Evolutionary conservation across 2,797 vertebrate species (phyloP), one percentile per base, ranked within the genome.

Genomic region (Tolypeutes matacus): DNA sequence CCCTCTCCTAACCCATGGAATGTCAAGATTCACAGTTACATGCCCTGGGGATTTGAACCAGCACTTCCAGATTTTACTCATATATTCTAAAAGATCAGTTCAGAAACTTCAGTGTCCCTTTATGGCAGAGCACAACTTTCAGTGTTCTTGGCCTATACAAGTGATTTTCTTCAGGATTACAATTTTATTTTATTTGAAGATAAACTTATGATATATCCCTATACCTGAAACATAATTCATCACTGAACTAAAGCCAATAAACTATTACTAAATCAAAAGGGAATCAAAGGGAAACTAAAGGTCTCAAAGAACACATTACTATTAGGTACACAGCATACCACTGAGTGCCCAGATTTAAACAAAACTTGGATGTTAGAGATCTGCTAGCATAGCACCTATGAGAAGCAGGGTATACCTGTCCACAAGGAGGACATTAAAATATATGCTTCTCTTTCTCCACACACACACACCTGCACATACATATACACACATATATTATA

Each of bases 91-190:
- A 91, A 95, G n/a, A 81, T 36, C 1, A 23, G 14, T 90, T 84
- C 60, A 58, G 7, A 84, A 58, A 21, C 76, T 31, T 53, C 91
- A 86, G 18, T 39, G 21, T 31, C n/a, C 42, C 69, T 81, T 92
- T 49, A 86, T 7, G 29, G 36, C 42, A 82, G 9, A 49, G 27
- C 0, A 25, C 7, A 62, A 3, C 2, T 76, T 80, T 84, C 83
- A 91, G 56, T 75, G 51, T 78, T 85, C 56, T 78, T 96, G 65
- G 60, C 49, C 67, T 77, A 34, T 56, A 31, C 83, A 15, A 67
- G 27, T 31, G 17, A 92, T 90, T 95, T 96, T 90, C 84, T 94
- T 95, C 29, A 88, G n/a, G 72, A 93, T 83, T 8, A 85, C 15
- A 83, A 73, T 0, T 6, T 29, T 11, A 76, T 15, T 56, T 88